Evolutionary conservation across 2,797 vertebrate species (phyloP).

Genomic region (Sebastes hubbsi): DNA sequence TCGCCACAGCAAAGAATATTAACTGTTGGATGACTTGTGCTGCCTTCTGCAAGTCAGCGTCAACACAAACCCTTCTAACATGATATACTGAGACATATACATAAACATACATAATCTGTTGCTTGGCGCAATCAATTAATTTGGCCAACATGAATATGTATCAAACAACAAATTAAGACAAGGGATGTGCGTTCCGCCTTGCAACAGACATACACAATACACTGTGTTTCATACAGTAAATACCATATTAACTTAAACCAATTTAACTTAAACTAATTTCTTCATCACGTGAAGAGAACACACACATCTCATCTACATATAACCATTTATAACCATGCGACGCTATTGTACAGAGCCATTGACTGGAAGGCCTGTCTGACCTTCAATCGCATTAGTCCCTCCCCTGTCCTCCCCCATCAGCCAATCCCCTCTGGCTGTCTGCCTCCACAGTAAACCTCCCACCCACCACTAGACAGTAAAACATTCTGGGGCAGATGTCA

Average conservation of each 20-base stretch:
- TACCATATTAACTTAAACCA: neutral
- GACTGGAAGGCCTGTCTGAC: constrained; percentile 72
- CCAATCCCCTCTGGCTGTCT: constrained; percentile 56
- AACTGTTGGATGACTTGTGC: neutral
- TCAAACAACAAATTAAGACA: constrained; percentile 32
- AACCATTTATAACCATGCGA: constrained; percentile 30
- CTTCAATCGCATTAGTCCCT: constrained; percentile 69
- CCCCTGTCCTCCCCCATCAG: constrained; percentile 48
- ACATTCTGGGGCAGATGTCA: constrained; percentile 43
- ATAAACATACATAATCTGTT: neutral
- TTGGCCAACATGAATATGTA: constrained; percentile 39
- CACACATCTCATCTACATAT: constrained; percentile 29
- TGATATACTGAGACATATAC: neutral
- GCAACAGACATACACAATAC: neutral
- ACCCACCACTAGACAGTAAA: constrained; percentile 17
- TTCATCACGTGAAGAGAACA: constrained; percentile 4
- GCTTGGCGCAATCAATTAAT: constrained; percentile 10
- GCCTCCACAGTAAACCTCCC: constrained; percentile 36
- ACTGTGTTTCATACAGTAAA: neutral
- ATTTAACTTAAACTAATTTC: constrained; percentile 12
- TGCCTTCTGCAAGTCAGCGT: neutral
- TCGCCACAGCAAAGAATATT: neutral
- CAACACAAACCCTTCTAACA: neutral
- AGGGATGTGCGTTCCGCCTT: neutral
- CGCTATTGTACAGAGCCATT: constrained; percentile 33